Base-by-base conservation (phyloP, 2,113 vertebrate species). In the Donacobius atricapilla region DNA sequence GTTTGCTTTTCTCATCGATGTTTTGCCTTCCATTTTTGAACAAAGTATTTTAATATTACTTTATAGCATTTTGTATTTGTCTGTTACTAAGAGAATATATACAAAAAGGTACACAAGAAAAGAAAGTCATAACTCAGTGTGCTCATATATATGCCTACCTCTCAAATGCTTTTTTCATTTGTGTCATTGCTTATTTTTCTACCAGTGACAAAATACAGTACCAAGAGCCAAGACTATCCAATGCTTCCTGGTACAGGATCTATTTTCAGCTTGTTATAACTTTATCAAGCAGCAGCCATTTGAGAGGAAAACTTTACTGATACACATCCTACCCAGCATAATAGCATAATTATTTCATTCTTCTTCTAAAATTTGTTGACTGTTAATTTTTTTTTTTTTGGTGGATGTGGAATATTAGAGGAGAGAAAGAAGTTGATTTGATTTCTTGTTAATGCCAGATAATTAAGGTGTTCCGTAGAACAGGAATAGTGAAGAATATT, bases 1-100 rank as follows among this genome's bases (percentile, higher is more conserved):
- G 65, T 90, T 96, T 93, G 72, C 79, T 94, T 88, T 93, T 85
- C 63, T 80, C 27, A 42, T 72, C 42, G 30, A 35, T 73, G 37
- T 90, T 96, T 93, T 93, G 70, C 79, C 68, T 92, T 80, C 33
- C 58, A 58, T 94, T n/a, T n/a, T n/a, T n/a, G n/a, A n/a, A 85
- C 84, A 28, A 65, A 50, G 17, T 82, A 37, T 83, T 90, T 95
- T 83, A 83, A 85, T 95, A 69, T 61, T 53, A 37, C 42, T 73
- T 83, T 72, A 92, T 92, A 93, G 7, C 54, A 90, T 90, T 86
- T 94, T 86, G 71, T 77, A 54, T 95, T 94, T 93, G 33, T 92
- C 71, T 58, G 90, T 92, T 89, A 70, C 92, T 90, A 90, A 73
- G 83, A 39, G 16, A 83, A 72, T 77, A 65, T 44, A 16, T 50